Evolutionary conservation across 2,797 vertebrate genomes (phyloP).

Genomic region (Stomatorhinus walkeri): DNA sequence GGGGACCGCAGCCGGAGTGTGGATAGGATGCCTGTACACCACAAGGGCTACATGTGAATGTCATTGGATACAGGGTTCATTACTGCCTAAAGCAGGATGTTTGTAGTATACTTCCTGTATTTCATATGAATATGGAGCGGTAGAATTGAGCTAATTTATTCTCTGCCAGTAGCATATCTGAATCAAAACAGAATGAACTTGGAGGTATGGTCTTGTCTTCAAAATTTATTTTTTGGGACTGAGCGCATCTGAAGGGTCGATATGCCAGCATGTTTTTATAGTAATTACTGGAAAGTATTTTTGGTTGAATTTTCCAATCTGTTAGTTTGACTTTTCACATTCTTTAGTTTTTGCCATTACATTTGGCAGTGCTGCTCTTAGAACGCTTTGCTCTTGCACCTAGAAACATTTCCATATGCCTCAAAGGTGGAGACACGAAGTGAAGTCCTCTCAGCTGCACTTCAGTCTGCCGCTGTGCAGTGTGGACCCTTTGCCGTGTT

Average conservation of each 20-base stretch:
- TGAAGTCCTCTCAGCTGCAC: neutral
- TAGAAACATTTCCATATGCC: neutral
- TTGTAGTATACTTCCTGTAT: neutral
- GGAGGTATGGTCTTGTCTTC: neutral
- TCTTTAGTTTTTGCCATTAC: neutral
- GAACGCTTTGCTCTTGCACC: neutral
- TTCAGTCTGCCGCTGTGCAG: neutral
- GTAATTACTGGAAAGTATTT: neutral
- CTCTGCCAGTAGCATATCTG: neutral
- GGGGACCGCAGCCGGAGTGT: slow-evolving; percentile 84
- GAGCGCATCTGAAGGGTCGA: neutral
- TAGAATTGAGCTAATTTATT: neutral
- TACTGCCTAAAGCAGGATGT: neutral
- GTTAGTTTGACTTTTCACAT: neutral
- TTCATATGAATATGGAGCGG: neutral
- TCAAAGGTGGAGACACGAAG: neutral
- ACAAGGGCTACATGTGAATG: slow-evolving; percentile 69
- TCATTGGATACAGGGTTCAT: neutral
- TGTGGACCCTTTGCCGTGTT: neutral
- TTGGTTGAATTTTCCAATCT: no score
- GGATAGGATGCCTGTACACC: slow-evolving; percentile 84
- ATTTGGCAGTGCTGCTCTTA: neutral
- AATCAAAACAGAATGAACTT: neutral
- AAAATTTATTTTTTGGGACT: neutral
- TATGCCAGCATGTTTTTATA: neutral